These are phyloP conservation scores for Phyllotreta cruciferae DNA, from an alignment of 2,888 invertebrate species.

Conservation along the genomic window DNA sequence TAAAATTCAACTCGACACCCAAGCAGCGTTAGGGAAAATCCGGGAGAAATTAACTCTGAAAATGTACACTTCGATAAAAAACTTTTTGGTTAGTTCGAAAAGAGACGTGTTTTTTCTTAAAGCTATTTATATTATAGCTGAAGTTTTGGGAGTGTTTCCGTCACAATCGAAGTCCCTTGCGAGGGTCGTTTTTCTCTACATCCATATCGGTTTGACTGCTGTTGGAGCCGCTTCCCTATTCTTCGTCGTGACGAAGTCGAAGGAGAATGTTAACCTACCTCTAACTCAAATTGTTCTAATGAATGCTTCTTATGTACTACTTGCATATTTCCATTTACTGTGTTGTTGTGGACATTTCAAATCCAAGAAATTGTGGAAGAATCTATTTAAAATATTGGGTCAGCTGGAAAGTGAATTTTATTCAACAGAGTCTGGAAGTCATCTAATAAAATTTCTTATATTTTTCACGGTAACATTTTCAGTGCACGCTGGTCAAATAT, in stretches of 20 bases:
- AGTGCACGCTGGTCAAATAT: neutral
- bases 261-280: neutral
- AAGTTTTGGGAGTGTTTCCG: neutral
- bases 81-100: neutral
- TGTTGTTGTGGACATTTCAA: neutral
- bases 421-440: too few species aligned
- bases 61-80: too few species aligned
- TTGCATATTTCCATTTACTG: neutral
- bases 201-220: neutral
- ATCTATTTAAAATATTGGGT: neutral
- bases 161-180: neutral
- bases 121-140: neutral
- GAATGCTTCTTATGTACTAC: neutral
- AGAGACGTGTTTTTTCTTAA: slow-evolving; percentile 2
- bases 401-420: neutral
- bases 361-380: neutral
- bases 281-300: neutral
- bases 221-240: neutral
- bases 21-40: too few species aligned
- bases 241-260: neutral
- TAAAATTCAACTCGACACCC: too few species aligned
- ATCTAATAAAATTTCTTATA: too few species aligned
- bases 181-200: neutral
- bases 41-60: too few species aligned
- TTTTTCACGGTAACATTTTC: neutral